Conservation (phyloP, 1,140 invertebrate genomes). For the Drosophila fuyamai region DNA sequence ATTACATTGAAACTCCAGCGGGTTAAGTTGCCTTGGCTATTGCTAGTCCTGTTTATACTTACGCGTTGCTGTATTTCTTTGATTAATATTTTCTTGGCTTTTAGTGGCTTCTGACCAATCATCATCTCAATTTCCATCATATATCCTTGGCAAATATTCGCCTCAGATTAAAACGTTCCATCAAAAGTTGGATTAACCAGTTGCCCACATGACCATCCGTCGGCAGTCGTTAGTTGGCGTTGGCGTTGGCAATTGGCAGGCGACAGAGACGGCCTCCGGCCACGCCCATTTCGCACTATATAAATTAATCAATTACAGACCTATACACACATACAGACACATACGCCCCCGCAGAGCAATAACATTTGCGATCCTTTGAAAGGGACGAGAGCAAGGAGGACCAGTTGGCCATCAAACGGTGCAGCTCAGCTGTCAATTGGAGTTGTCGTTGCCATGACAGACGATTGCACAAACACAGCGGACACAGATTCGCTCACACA, state of each 20-base stretch:
- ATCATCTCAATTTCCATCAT: not conserved
- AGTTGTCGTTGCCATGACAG: slow-evolving; percentile 73
- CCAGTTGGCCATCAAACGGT: slow-evolving; percentile 60
- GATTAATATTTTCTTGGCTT: not conserved
- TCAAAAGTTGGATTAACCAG: slow-evolving; percentile 16
- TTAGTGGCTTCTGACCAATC: not conserved
- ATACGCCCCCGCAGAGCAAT: slow-evolving; percentile 22
- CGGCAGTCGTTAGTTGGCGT: slow-evolving; percentile 2
- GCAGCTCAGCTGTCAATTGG: slow-evolving; percentile 72
- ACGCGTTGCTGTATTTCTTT: not conserved
- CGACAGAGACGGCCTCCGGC: slow-evolving; percentile 6
- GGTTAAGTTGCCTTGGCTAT: too few relatives aligned
- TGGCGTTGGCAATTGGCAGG: slow-evolving; percentile 8
- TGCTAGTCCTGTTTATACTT: not conserved
- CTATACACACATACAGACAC: slow-evolving; percentile 12
- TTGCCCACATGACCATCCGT: slow-evolving; percentile 1
- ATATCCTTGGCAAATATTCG: slow-evolving; percentile 6
- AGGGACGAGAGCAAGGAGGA: slow-evolving; percentile 24
- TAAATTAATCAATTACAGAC: slow-evolving; percentile 79
- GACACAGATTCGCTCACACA: slow-evolving; percentile 21
- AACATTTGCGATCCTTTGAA: slow-evolving; percentile 51
- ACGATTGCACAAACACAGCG: slow-evolving; percentile 62
- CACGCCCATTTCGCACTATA: slow-evolving; percentile 55
- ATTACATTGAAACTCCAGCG: too few relatives aligned
- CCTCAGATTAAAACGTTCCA: slow-evolving; percentile 12